These are phyloP conservation scores for Cepphus grylle DNA, from an alignment of 2,113 vertebrate genomes.

Conservation along the genomic window DNA sequence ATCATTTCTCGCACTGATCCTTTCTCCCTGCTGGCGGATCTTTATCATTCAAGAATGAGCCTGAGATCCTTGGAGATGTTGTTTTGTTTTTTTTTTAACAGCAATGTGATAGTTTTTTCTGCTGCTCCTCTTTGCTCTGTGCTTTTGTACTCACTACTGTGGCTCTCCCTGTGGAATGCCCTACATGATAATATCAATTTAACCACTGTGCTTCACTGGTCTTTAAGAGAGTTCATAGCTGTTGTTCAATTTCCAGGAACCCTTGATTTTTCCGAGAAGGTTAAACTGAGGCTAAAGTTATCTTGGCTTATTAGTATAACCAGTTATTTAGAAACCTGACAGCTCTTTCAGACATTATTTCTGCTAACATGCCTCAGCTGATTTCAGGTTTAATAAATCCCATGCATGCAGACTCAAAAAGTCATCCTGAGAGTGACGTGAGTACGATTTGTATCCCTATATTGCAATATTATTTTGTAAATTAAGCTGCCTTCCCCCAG, in stretches of 20 bases:
- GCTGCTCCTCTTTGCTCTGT: background rate
- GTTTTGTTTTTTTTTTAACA: background rate
- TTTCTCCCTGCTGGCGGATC: background rate
- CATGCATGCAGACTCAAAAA: background rate
- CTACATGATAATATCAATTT: background rate
- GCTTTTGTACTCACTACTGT: background rate
- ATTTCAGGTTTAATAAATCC: background rate
- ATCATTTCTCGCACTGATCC: background rate
- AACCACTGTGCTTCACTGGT: background rate
- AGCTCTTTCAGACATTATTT: constrained; percentile 4
- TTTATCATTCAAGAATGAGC: background rate
- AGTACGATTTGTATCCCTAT: background rate
- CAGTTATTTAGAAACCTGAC: constrained; percentile 17
- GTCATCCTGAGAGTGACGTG: background rate
- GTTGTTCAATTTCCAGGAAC: background rate
- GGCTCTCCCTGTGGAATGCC: background rate
- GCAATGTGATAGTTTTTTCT: background rate
- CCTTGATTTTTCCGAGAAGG: background rate
- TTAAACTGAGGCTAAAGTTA: background rate
- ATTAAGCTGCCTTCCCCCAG: background rate
- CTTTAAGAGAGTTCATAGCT: background rate
- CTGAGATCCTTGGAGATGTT: background rate
- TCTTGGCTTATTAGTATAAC: background rate
- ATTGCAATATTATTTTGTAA: background rate
- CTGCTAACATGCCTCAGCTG: background rate